Conservation (phyloP, 2,797 vertebrate species). For the Protonibea diacanthus region DNA sequence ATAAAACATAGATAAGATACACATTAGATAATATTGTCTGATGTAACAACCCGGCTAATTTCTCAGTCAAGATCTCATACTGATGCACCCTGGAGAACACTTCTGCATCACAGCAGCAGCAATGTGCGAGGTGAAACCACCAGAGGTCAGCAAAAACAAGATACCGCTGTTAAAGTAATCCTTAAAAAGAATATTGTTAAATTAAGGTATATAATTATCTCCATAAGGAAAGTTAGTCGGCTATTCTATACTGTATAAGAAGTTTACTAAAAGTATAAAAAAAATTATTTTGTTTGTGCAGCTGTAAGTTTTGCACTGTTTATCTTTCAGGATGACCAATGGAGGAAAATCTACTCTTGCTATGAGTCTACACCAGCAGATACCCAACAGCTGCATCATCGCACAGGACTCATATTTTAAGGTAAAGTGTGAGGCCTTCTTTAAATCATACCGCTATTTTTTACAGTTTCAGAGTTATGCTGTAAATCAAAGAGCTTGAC, state of each 20-base stretch:
- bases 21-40: too few species aligned
- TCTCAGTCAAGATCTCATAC: background rate
- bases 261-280: background rate
- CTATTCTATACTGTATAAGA: background rate
- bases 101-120: background rate
- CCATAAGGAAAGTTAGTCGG: background rate
- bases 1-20: too few species aligned
- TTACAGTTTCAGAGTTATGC: background rate
- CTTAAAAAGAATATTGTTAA: background rate
- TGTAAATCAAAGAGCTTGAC: background rate
- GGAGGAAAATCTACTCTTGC: constrained; percentile 94
- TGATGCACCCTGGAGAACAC: background rate
- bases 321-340: constrained; percentile 89
- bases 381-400: constrained; percentile 90
- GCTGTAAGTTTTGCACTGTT: background rate
- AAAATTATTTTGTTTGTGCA: background rate
- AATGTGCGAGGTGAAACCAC: too few species aligned
- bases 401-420: constrained; percentile 95
- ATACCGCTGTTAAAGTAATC: background rate
- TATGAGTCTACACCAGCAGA: constrained; percentile 83
- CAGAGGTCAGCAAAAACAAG: background rate
- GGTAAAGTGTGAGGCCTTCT: constrained; percentile 76
- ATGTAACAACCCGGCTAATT: background rate
- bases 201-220: background rate
- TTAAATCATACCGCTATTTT: background rate